phyloP scores from a whole-genome alignment of 1,140 invertebrate species.

The Bombus soroeensis region DNA sequence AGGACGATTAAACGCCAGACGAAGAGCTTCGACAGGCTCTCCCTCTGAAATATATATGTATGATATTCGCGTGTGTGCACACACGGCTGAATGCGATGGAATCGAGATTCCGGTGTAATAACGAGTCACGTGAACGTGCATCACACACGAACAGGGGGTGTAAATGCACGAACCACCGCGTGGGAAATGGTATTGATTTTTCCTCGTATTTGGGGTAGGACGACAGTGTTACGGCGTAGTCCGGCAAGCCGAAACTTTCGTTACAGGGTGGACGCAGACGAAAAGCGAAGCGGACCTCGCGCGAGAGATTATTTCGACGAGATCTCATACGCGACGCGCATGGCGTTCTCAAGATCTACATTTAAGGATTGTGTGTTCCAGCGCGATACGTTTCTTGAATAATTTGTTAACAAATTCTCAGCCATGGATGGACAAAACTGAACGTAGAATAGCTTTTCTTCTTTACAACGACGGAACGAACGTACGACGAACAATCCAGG shows the following conservation, averaged over 20 bases:
- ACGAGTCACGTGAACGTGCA: neutral
- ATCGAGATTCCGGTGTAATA: slow-evolving; percentile 8
- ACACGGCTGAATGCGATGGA: neutral
- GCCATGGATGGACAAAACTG: neutral
- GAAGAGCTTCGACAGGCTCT: neutral
- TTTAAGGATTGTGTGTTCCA: neutral
- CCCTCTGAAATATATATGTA: neutral
- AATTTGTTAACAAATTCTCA: neutral
- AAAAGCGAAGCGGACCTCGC: slow-evolving; percentile 14
- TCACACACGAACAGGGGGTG: neutral
- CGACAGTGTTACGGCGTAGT: slow-evolving; percentile 66
- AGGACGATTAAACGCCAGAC: neutral
- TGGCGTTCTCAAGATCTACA: neutral
- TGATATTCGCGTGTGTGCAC: neutral
- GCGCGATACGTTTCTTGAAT: neutral
- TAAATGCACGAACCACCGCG: slow-evolving; percentile 2
- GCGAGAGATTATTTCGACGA: slow-evolving; percentile 39
- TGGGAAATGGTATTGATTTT: slow-evolving; percentile 68
- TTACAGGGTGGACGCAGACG: neutral
- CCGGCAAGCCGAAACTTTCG: slow-evolving; percentile 38
- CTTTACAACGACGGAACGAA: no score
- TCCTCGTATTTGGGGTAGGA: slow-evolving; percentile 71
- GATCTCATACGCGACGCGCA: neutral
- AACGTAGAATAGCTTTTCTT: neutral
- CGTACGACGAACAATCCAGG: no score